These are phyloP conservation scores for Mobula hypostoma DNA, from an alignment of 2,113 vertebrate species.

Conservation along the genomic window DNA sequence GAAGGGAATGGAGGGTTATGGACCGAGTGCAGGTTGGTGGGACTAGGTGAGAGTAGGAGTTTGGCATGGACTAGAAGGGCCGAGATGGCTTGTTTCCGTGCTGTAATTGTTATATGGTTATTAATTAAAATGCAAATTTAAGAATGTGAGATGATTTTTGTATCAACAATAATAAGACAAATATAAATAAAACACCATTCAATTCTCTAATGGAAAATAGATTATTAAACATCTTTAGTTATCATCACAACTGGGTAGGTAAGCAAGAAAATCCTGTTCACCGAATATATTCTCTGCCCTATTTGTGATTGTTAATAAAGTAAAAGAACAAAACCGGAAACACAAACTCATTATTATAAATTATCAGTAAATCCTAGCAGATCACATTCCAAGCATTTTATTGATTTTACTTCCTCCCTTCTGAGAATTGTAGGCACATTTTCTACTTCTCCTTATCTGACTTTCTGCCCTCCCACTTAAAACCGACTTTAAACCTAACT, in stretches of 20 bases:
- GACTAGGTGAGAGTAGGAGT: too few species aligned
- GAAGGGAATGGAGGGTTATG: too few species aligned
- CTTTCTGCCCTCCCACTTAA: too few species aligned
- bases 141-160: neutral
- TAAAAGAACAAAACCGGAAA: neutral
- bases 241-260: neutral
- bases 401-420: too few species aligned
- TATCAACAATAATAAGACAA: neutral
- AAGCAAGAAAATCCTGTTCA: neutral
- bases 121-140: neutral
- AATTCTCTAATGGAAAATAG: neutral
- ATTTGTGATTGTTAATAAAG: neutral
- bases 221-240: neutral
- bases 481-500: too few species aligned
- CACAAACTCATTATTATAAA: neutral
- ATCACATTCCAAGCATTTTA: too few species aligned
- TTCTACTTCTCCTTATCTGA: too few species aligned
- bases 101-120: too few species aligned
- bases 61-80: too few species aligned
- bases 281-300: neutral
- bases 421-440: too few species aligned
- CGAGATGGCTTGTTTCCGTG: too few species aligned
- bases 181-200: neutral
- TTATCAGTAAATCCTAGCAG: neutral
- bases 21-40: too few species aligned